These are phyloP conservation scores for Cactoblastis cactorum DNA, from an alignment of 2,888 invertebrate genomes.

Conservation along the genomic window DNA sequence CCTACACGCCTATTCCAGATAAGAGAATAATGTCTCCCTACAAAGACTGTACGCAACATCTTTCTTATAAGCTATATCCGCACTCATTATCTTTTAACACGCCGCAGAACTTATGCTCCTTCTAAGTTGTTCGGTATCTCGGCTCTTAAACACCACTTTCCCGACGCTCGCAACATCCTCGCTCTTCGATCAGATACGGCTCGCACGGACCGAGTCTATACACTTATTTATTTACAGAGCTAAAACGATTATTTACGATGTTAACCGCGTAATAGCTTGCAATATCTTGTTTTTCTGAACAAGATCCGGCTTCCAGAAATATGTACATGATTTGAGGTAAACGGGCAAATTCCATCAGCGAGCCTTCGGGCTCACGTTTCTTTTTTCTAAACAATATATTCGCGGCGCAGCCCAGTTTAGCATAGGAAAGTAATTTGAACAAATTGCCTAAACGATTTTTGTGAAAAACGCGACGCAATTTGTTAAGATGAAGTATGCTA, in stretches of 20 bases:
- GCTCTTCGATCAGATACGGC: conserved; percentile 65
- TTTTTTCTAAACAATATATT: conserved; percentile 56
- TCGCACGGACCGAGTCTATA: conserved; percentile 56
- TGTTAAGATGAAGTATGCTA: conserved; percentile 48
- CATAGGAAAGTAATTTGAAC: conserved; percentile 74
- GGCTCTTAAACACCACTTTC: conserved; percentile 69
- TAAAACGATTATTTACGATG: conserved; percentile 75
- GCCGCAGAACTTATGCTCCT: conserved; percentile 65
- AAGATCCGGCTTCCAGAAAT: conserved; percentile 51
- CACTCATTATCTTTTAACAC: conserved; percentile 73
- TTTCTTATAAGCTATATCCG: conserved; percentile 61
- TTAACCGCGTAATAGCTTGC: conserved; percentile 64
- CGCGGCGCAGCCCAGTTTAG: conserved; percentile 63
- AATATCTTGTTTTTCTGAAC: conserved; percentile 62
- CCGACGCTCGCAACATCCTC: conserved; percentile 56
- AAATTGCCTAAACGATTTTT: conserved; percentile 72
- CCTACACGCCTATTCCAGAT: conserved; percentile 50
- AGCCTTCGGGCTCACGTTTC: conserved; percentile 38
- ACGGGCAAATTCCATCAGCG: conserved; percentile 45
- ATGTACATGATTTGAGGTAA: conserved; percentile 61
- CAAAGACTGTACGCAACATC: conserved; percentile 59
- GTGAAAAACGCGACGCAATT: conserved; percentile 54
- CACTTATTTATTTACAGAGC: conserved; percentile 73
- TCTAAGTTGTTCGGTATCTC: conserved; percentile 62
- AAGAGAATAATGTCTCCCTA: conserved; percentile 60